Evolutionary conservation across 2,797 vertebrate species (phyloP).

Genomic region (Pseudochirops cupreus): DNA sequence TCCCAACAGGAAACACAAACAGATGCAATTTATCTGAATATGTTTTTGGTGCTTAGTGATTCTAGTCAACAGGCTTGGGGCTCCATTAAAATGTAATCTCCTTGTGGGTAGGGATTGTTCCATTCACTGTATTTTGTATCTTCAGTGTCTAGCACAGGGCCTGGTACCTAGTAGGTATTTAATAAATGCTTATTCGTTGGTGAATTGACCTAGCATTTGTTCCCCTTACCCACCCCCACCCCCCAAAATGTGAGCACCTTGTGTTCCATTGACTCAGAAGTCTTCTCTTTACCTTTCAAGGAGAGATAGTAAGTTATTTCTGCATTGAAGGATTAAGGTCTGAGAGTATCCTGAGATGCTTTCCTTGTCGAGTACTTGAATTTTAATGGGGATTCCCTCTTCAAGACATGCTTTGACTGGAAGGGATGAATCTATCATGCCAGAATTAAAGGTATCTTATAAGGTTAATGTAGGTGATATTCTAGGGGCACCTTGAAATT

Average conservation of each 20-base stretch:
- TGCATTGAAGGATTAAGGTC: neutral
- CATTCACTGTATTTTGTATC: neutral
- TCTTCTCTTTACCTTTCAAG: neutral
- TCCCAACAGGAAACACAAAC: slow-evolving; percentile 66
- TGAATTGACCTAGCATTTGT: neutral
- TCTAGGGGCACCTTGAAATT: neutral
- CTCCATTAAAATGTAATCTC: neutral
- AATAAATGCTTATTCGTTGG: neutral
- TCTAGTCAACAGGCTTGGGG: neutral
- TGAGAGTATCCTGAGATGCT: neutral
- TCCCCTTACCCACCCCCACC: no score
- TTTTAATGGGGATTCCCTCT: neutral
- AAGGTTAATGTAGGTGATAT: slow-evolving; percentile 10
- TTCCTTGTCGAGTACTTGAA: neutral
- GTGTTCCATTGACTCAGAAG: neutral
- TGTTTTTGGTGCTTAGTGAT: slow-evolving; percentile 27
- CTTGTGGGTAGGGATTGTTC: neutral
- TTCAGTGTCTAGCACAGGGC: neutral
- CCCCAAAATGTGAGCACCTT: neutral
- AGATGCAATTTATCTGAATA: slow-evolving; percentile 48
- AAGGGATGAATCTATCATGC: neutral
- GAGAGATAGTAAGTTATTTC: neutral
- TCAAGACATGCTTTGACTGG: neutral
- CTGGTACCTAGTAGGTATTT: neutral
- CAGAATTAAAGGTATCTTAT: neutral